Evolutionary conservation across 2,888 invertebrate genomes (phyloP).

Genomic region (Sceliomorpha sp.): DNA sequence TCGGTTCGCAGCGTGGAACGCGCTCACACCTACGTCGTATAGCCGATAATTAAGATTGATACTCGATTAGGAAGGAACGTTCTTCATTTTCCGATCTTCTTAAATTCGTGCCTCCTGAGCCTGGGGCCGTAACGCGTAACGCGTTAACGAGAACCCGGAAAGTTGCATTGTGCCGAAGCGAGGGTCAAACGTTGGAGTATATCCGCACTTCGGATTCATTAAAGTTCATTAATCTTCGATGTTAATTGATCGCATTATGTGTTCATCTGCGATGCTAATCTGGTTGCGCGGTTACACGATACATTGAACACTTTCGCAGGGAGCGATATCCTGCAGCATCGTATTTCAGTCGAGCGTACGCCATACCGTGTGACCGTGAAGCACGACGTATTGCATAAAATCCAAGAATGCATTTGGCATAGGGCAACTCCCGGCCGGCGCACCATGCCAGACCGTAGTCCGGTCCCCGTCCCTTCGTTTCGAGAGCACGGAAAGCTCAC

Average conservation of each 20-base stretch:
- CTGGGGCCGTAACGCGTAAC: too few relatives aligned
- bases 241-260: conserved; percentile 44
- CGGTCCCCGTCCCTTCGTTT: conserved; percentile 18
- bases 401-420: conserved; percentile 29
- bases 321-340: conserved; percentile 14
- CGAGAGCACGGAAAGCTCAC: too few relatives aligned
- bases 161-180: too few relatives aligned
- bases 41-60: too few relatives aligned
- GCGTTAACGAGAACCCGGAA: too few relatives aligned
- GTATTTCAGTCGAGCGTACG: background rate
- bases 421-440: too few relatives aligned
- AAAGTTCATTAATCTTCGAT: conserved; percentile 40
- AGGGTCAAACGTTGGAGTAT: conserved; percentile 12
- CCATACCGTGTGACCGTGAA: conserved; percentile 17
- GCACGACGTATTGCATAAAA: conserved; percentile 36
- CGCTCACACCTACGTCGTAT: too few relatives aligned
- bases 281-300: conserved; percentile 36
- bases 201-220: too few relatives aligned
- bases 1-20: too few relatives aligned
- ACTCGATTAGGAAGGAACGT: too few relatives aligned
- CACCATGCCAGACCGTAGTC: conserved; percentile 15
- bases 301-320: conserved; percentile 33
- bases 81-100: too few relatives aligned
- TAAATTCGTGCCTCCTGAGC: too few relatives aligned
- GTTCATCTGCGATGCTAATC: conserved; percentile 27